Evolutionary conservation across 35 echinoderm and acorn worm species (phyloP).

Genomic region (Anneissia japonica): DNA sequence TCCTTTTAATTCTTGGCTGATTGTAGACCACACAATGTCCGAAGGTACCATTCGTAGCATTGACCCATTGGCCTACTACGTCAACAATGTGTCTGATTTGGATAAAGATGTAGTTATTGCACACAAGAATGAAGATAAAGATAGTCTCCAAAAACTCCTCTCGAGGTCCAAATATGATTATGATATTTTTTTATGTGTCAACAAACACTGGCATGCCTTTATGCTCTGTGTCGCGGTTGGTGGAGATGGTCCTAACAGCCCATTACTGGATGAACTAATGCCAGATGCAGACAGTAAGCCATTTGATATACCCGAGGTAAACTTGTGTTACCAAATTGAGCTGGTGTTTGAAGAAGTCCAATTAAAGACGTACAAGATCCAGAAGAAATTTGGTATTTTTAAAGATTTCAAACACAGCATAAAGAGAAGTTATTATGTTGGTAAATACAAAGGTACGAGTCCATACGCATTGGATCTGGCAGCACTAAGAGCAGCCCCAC

Average conservation of each 20-base stretch:
- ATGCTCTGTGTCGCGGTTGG: constrained; percentile 28
- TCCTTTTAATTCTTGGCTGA: neutral
- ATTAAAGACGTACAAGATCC: constrained; percentile 43
- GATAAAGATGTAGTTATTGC: constrained; percentile 23
- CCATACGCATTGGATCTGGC: constrained; percentile 27
- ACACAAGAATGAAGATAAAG: constrained; percentile 6
- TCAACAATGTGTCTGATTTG: constrained; percentile 47
- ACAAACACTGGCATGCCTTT: constrained; percentile 44
- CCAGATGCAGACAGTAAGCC: constrained; percentile 4
- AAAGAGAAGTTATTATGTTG: constrained; percentile 23
- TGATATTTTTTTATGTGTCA: constrained; percentile 29
- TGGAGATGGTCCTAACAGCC: neutral
- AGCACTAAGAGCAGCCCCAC: constrained; percentile 18
- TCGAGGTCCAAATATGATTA: constrained; percentile 13
- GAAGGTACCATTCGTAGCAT: constrained; percentile 32
- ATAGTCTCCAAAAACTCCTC: constrained; percentile 8
- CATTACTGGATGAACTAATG: constrained; percentile 2
- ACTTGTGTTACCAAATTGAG: constrained; percentile 26
- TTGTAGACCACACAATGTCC: constrained; percentile 7
- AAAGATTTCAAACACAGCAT: constrained; percentile 11
- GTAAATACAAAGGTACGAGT: constrained; percentile 23
- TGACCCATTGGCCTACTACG: constrained; percentile 52
- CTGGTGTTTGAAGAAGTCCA: constrained; percentile 22
- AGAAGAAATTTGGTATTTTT: neutral
- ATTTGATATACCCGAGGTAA: constrained; percentile 13